A percentile compares a stretch with the other conserved stretches of the same genome.
Conservation (phyloP, 2,797 vertebrate species). For the Scolopax bukidnonensis region DNA sequence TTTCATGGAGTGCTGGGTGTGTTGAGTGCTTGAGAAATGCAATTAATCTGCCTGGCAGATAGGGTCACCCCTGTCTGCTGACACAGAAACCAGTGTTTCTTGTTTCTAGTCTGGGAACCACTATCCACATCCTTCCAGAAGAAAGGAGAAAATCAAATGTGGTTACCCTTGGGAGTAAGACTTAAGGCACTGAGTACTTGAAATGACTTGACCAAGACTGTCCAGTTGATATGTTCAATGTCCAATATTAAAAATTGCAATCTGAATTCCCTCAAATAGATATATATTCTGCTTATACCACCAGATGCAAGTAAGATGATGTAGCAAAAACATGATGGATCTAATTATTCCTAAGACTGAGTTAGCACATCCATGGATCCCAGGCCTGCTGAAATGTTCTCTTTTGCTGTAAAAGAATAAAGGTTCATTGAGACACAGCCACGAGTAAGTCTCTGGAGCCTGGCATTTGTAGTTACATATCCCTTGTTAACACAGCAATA, state of each 20-base stretch:
- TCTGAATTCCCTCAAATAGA: neutral
- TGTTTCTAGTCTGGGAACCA: neutral
- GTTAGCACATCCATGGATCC: neutral
- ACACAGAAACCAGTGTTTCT: neutral
- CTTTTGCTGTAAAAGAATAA: neutral
- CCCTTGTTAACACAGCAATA: neutral
- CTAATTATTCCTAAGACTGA: neutral
- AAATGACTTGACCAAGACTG: neutral
- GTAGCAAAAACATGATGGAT: neutral
- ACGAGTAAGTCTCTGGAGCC: neutral
- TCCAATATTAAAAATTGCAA: neutral
- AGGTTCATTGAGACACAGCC: neutral
- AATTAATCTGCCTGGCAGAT: neutral
- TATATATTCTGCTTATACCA: neutral
- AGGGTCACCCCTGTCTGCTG: neutral
- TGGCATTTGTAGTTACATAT: neutral
- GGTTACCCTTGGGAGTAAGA: neutral
- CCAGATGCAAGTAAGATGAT: neutral
- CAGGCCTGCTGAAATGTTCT: neutral
- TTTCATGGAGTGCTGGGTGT: neutral
- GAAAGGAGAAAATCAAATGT: neutral
- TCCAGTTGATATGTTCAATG: neutral
- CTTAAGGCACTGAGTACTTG: neutral
- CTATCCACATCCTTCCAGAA: neutral
- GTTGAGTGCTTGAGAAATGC: neutral